A percentile compares a stretch with the other conserved stretches of the same genome.
phyloP scores from a whole-genome alignment of 2,888 invertebrate species.

The Apocheima hispidaria region DNA sequence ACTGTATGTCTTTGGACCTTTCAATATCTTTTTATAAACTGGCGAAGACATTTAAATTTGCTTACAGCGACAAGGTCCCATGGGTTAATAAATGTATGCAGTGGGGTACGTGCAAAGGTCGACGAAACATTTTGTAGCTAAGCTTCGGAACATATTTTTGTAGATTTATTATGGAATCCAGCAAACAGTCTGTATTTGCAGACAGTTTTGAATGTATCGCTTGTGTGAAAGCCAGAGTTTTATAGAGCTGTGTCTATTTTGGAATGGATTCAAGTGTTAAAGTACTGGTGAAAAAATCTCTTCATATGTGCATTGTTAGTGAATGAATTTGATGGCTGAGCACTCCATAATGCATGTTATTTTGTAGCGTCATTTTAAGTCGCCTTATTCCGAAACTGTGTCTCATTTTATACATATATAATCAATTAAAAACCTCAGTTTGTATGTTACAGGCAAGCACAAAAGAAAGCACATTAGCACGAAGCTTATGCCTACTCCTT shows the following conservation, averaged over 20 bases:
- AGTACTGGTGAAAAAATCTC: conserved; percentile 2
- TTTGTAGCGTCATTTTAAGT: too few relatives aligned
- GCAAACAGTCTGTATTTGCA: conserved; percentile 41
- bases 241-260: conserved; percentile 30
- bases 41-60: conserved; percentile 14
- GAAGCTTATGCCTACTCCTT: too few relatives aligned
- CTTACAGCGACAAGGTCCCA: conserved; percentile 13
- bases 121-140: conserved; percentile 42
- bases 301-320: too few relatives aligned
- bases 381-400: too few relatives aligned
- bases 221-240: conserved; percentile 27
- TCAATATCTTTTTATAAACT: conserved; percentile 7
- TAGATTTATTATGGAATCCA: conserved; percentile 38
- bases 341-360: too few relatives aligned
- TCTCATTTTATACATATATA: too few relatives aligned
- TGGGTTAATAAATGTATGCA: conserved; percentile 5
- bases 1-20: not conserved
- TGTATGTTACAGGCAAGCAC: too few relatives aligned
- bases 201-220: conserved; percentile 39
- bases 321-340: too few relatives aligned
- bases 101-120: conserved; percentile 39
- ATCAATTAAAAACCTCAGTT: too few relatives aligned
- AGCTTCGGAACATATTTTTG: conserved; percentile 37
- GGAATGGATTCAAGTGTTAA: conserved; percentile 18
- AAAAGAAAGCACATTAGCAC: too few relatives aligned